A percentile compares a stretch with the other conserved stretches of the same genome.
Evolutionary conservation across 2,113 vertebrate species (phyloP).

Genomic region (Camelus bactrianus): DNA sequence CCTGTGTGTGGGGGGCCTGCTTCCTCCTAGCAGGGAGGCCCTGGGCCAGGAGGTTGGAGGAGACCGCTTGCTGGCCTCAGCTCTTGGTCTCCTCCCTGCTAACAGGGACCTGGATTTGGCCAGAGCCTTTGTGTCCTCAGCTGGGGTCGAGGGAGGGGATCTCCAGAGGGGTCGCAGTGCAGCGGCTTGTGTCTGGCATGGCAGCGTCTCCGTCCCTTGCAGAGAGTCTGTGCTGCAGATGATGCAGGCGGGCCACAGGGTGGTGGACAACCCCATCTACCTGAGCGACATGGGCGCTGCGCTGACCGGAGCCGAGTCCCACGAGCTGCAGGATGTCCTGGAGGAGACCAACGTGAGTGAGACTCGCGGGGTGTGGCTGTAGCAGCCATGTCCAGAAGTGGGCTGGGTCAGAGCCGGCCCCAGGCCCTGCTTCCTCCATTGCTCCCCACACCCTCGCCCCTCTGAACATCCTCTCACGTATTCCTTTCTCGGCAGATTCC

Average conservation of each 20-base stretch:
- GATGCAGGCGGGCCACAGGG: constrained; percentile 99
- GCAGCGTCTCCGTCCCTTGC: background rate
- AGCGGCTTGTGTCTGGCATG: background rate
- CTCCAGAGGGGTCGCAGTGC: accelerated
- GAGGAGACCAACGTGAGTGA: constrained; percentile 95
- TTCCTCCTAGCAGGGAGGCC: background rate
- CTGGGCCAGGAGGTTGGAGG: too few species aligned
- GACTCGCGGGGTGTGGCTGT: too few species aligned
- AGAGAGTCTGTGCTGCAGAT: constrained; percentile 99
- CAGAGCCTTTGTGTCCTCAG: background rate
- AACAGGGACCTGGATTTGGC: background rate
- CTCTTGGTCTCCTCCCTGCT: background rate
- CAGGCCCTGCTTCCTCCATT: background rate
- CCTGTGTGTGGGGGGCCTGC: accelerated
- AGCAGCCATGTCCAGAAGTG: background rate
- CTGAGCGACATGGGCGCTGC: constrained; percentile 99
- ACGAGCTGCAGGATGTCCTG: constrained; percentile 96
- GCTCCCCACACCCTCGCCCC: too few species aligned
- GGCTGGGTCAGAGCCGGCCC: too few species aligned
- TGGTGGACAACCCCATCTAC: constrained; percentile 99
- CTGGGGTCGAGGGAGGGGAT: accelerated
- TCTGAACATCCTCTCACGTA: background rate
- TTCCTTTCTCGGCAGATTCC: constrained; percentile 91
- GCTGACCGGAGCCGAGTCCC: constrained; percentile 96
- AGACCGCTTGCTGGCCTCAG: background rate